A percentile compares a stretch with the other conserved stretches of the same genome.
Evolutionary conservation across 2,888 invertebrate genomes (phyloP).

Genomic region (Lottia gigantea): DNA sequence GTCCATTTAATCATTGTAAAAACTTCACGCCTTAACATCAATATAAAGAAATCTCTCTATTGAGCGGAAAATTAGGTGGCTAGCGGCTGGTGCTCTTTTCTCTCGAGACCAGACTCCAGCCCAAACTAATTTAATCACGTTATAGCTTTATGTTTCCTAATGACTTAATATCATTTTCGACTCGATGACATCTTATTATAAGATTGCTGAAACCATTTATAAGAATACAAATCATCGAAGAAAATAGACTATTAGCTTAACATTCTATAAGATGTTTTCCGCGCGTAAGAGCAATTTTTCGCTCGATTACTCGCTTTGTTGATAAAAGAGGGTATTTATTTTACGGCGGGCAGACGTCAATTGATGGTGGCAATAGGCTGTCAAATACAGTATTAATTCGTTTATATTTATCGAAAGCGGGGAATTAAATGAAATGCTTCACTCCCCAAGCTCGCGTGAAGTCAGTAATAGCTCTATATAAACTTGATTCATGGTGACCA

Average conservation of each 20-base stretch:
- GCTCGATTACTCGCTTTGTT: conserved; percentile 28
- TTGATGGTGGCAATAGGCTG: conserved; percentile 20
- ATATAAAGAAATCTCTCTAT: conserved; percentile 36
- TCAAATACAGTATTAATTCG: conserved; percentile 28
- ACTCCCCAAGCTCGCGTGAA: conserved; percentile 16
- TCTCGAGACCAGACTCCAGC: background rate
- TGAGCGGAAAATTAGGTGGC: conserved; percentile 36
- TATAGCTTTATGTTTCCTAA: conserved; percentile 30
- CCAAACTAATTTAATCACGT: conserved; percentile 33
- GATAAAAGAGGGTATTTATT: conserved; percentile 26
- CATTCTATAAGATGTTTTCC: conserved; percentile 28
- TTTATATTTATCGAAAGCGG: conserved; percentile 24
- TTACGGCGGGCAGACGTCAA: conserved; percentile 18
- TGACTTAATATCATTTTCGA: conserved; percentile 31
- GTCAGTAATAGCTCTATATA: conserved; percentile 21
- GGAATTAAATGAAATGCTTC: conserved; percentile 21
- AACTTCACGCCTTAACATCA: conserved; percentile 36
- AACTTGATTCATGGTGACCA: conserved; percentile 20
- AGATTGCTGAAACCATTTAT: conserved; percentile 26
- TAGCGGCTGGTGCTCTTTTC: conserved; percentile 8
- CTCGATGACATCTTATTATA: conserved; percentile 26
- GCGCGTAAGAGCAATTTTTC: conserved; percentile 31
- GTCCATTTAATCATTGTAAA: conserved; percentile 37
- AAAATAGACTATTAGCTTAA: conserved; percentile 32
- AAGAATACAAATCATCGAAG: conserved; percentile 32